Evolutionary conservation across 1,140 invertebrate species (phyloP).

Genomic region (Tetramorium parvispinum): DNA sequence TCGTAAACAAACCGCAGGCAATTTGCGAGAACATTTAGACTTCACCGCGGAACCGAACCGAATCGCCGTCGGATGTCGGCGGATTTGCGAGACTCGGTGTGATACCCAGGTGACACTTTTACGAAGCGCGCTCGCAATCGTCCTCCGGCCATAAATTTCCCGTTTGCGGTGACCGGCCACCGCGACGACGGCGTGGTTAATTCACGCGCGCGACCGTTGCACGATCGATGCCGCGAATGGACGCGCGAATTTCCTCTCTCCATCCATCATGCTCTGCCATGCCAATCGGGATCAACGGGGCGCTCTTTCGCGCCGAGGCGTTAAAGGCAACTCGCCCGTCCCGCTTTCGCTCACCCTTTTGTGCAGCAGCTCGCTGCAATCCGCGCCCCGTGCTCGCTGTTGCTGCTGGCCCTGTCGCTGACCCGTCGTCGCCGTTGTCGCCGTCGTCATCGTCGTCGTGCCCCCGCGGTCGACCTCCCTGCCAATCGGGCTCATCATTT

Average conservation of each 20-base stretch:
- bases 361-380: slow-evolving; percentile 76
- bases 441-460: not conserved
- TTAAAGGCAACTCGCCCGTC: slow-evolving; percentile 5
- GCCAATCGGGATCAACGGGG: slow-evolving; percentile 69
- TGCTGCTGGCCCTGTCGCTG: slow-evolving; percentile 42
- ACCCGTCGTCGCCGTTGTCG: not conserved
- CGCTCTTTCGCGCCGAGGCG: slow-evolving; percentile 45
- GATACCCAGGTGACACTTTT: slow-evolving; percentile 13
- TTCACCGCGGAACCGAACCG: not conserved
- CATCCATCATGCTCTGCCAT: slow-evolving; percentile 72
- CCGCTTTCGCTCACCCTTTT: slow-evolving; percentile 78
- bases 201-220: slow-evolving; percentile 39
- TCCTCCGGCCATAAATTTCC: slow-evolving; percentile 24
- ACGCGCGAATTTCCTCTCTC: slow-evolving; percentile 63
- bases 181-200: slow-evolving; percentile 30
- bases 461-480: slow-evolving; percentile 75
- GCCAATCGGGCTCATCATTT: slow-evolving; percentile 72
- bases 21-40: not conserved
- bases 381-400: slow-evolving; percentile 60
- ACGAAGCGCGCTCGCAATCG: slow-evolving; percentile 9
- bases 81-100: not conserved
- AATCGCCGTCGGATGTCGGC: not conserved
- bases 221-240: slow-evolving; percentile 55
- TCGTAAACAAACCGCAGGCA: slow-evolving; percentile 4
- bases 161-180: slow-evolving; percentile 12